Evolutionary conservation across 2,888 invertebrate species (phyloP), one percentile per base, ranked within the genome.

Genomic region (Eristalinus aeneus): DNA sequence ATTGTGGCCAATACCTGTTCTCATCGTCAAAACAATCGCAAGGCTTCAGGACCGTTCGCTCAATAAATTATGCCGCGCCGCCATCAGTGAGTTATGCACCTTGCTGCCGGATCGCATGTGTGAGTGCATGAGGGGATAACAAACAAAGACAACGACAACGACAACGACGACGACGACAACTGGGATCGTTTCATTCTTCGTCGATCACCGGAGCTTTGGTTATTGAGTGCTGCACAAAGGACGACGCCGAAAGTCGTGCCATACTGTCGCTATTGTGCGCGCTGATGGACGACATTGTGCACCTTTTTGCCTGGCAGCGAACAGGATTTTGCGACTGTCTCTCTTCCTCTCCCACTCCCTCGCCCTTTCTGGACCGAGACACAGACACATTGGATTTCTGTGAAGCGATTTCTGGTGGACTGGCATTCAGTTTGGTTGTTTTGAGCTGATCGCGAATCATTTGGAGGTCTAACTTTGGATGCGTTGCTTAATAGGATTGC

Each of bases 201-300:
- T 86, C 86, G 86, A 82, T 86, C 86, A 86, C 75, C 74, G 20
- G 22, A n/a, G 12, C 27, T 2, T 1, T 34, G 22, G 39, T 27
- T 53, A 65, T 54, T 46, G 78, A 65, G 71, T 77, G 74, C 46
- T 65, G 74, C 78, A 78, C 82, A 86, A 86, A 86, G 82, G 82
- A 82, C 74, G 54, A 86, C 63, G 82, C 86, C 86, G 86, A 86
- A 82, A 86, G 74, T 86, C 86, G 86, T 86, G 86, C 86, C 61
- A 67, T 86, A 86, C 86, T 86, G 86, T 86, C 86, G 82, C 86
- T 86, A 86, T 86, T 86, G 86, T 86, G 82, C 77, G 74, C 78
- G 82, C 86, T 86, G 86, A 86, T 86, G 86, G 82, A 86, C 86
- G 86, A 78, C 86, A 86, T 86, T 86, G 78, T 74, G 77, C 75